Evolutionary conservation across 1,140 invertebrate genomes (phyloP).

Genomic region (Maniola jurtina): DNA sequence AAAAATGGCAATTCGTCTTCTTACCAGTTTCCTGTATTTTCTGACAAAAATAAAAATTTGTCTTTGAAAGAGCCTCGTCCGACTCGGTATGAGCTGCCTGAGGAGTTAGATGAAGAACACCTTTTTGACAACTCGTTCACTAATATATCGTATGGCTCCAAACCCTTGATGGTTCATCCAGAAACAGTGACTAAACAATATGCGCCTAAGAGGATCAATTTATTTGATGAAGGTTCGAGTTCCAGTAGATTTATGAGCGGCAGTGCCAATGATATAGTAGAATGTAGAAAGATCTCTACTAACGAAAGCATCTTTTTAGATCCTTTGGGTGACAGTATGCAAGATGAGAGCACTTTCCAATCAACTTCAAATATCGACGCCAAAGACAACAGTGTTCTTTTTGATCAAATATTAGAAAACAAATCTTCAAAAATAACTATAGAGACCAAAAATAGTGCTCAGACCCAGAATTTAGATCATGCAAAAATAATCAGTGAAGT

Average conservation of each 20-base stretch:
- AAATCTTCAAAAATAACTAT: conserved; percentile 61
- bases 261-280: conserved; percentile 73
- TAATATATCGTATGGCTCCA: conserved; percentile 85
- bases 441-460: conserved; percentile 57
- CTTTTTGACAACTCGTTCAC: conserved; percentile 82
- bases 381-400: conserved; percentile 60
- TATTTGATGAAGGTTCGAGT: conserved; percentile 60
- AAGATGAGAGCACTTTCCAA: conserved; percentile 72
- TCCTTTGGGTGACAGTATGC: conserved; percentile 63
- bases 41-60: conserved; percentile 33
- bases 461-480: conserved; percentile 82
- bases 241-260: conserved; percentile 55
- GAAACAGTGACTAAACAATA: conserved; percentile 69
- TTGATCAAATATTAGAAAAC: conserved; percentile 69
- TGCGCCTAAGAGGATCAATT: conserved; percentile 42
- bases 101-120: conserved; percentile 81
- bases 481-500: conserved; percentile 93
- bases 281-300: conserved; percentile 60
- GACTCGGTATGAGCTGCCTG: conserved; percentile 85
- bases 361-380: conserved; percentile 42
- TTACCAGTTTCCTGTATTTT: conserved; percentile 25
- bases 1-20: conserved; percentile 21
- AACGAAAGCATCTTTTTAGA: conserved; percentile 76
- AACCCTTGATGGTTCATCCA: conserved; percentile 80
- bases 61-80: conserved; percentile 73